These are phyloP conservation scores for Actinia tenebrosa DNA, from an alignment of 64 coral and sea anemone species.

Conservation along the genomic window DNA sequence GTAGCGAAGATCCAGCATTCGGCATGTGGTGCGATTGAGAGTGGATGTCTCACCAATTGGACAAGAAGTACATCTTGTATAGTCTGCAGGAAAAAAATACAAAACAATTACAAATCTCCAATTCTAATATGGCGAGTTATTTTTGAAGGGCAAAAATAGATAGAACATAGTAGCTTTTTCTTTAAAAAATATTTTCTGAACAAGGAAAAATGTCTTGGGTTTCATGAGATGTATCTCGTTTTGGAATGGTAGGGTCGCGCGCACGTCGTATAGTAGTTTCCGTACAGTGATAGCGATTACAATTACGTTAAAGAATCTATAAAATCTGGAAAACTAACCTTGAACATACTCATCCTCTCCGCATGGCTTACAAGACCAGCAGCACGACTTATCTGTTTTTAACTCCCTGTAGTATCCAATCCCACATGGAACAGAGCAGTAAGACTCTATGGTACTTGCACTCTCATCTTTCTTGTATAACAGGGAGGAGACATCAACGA, in stretches of 20 bases:
- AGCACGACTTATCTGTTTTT: slow-evolving; percentile 39
- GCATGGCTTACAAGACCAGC: slow-evolving; percentile 45
- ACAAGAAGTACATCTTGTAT: not conserved
- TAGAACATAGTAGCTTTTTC: no score
- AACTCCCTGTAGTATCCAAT: slow-evolving; percentile 16
- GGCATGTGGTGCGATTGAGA: slow-evolving; percentile 38
- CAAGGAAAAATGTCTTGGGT: no score
- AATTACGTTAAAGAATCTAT: not conserved
- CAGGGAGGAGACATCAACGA: not conserved
- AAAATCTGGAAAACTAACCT: slow-evolving; percentile 8
- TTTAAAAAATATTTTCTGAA: no score
- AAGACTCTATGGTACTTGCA: not conserved
- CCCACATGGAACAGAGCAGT: slow-evolving; percentile 20
- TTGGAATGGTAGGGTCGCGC: no score
- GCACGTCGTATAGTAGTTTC: no score
- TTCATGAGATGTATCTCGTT: no score
- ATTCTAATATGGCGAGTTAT: not conserved
- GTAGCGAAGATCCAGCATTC: slow-evolving; percentile 44
- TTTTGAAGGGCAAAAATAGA: no score
- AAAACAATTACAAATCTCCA: not conserved
- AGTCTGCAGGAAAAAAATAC: not conserved
- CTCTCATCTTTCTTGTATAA: slow-evolving; percentile 15
- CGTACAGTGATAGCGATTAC: no score
- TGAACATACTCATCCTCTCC: slow-evolving; percentile 35
- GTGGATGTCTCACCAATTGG: slow-evolving; percentile 46